phyloP scores from a whole-genome alignment of 2,797 vertebrate species.

The Alca torda region DNA sequence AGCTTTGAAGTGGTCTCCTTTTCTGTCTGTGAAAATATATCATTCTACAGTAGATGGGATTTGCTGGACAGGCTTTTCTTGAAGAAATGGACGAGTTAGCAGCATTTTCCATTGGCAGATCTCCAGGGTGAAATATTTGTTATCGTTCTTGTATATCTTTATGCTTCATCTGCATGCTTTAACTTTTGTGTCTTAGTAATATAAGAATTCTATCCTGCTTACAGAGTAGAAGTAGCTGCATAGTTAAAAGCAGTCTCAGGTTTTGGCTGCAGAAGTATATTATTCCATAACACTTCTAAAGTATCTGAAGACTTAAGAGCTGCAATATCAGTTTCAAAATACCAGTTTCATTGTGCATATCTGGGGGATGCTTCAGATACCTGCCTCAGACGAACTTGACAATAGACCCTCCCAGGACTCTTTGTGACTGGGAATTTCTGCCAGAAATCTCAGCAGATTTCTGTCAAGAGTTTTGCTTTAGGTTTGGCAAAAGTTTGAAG shows the following conservation, averaged over 20 bases:
- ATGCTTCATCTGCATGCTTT: slow-evolving; percentile 11
- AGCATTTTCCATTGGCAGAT: slow-evolving; percentile 53
- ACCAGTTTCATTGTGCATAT: neutral
- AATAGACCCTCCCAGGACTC: neutral
- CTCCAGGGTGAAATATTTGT: slow-evolving; percentile 46
- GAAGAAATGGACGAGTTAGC: slow-evolving; percentile 44
- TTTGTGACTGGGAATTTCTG: neutral
- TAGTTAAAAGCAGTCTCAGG: slow-evolving; percentile 11
- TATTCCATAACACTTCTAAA: slow-evolving; percentile 13
- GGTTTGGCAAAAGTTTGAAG: neutral
- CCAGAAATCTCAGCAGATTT: neutral
- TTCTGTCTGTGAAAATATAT: slow-evolving; percentile 28
- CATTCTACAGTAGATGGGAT: slow-evolving; percentile 12
- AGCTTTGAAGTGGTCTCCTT: slow-evolving; percentile 35
- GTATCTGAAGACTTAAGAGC: slow-evolving; percentile 2
- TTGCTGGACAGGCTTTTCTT: slow-evolving; percentile 42
- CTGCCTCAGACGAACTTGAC: neutral
- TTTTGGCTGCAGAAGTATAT: neutral
- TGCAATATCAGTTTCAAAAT: slow-evolving; percentile 23
- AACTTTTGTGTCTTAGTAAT: slow-evolving; percentile 24
- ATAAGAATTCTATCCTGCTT: neutral
- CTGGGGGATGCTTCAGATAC: slow-evolving; percentile 10
- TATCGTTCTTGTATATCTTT: slow-evolving; percentile 20
- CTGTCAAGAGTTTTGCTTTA: neutral
- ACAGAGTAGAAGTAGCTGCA: slow-evolving; percentile 2